Evolutionary conservation across 2,888 invertebrate genomes (phyloP), one percentile per base, ranked within the genome.

Genomic region (Laspeyria flexula): DNA sequence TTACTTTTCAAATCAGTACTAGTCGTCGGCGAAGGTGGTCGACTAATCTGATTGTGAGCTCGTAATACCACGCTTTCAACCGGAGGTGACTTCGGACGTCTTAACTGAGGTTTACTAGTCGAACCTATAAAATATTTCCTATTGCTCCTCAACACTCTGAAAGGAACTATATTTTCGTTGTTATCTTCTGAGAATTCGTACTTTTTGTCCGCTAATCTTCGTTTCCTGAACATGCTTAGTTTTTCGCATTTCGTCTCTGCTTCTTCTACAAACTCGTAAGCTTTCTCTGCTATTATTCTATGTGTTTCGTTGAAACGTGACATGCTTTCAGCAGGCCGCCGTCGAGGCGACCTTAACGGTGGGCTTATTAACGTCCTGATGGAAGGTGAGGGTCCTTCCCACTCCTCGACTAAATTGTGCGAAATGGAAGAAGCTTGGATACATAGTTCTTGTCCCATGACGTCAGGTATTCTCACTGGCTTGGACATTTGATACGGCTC

Each of bases 101-200:
- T 74, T 16, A 79, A 55, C 47, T 78, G 73, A 35, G 69, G 75
- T 58, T 86, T 88, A 63, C 79, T 85, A 1, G 85, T 78, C 1
- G 86, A 82, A 0, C 92, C 91, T 15, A 90, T 92, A 56, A 85
- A 93, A 69, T 92, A 92, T 63, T 92, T 93, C 69, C 91, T 86
- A 73, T 92, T 93, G 68, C 92, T 93, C 60, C 94, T 84, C 61
- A 94, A 78, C n/a, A 94, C 94, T 73, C 94, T 93, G 76, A 94
- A 95, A 34, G 94, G 94, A 30, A 94, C 94, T 41, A 95, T 95
- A 72, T 95, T 95, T 70, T 94, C 94, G 72, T 93, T 94, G 71
- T 93, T 93, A 46, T 97, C 97, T 70, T 97, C 97, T 0, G 96
- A 96, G 77, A 98, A 97, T 77, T 97, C 97, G 78, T 98, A 98